Evolutionary conservation across 2,113 vertebrate genomes (phyloP).

Genomic region (Formicarius rufipectus): DNA sequence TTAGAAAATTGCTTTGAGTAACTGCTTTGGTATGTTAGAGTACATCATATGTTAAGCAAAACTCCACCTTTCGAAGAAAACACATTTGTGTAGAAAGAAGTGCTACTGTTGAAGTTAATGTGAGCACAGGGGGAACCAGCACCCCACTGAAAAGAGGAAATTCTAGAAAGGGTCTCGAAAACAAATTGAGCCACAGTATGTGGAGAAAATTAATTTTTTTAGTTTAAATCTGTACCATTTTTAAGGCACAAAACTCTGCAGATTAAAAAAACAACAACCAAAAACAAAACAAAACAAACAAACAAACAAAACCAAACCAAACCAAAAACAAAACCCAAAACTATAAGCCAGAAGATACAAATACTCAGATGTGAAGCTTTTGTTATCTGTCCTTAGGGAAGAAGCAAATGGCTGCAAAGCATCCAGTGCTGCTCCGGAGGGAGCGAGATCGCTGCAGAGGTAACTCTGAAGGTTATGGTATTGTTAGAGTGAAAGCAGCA

Average conservation of each 20-base stretch:
- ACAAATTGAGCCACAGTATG: neutral
- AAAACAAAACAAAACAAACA: too few species aligned
- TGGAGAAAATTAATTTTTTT: neutral
- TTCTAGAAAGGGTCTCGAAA: neutral
- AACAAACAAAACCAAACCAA: too few species aligned
- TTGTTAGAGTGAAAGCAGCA: neutral
- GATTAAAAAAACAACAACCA: neutral
- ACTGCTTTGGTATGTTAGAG: neutral
- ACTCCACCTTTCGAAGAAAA: neutral
- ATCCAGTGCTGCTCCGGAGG: neutral
- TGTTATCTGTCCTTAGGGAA: neutral
- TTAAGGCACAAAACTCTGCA: neutral
- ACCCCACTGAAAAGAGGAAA: neutral
- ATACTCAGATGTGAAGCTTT: neutral
- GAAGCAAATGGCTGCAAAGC: neutral
- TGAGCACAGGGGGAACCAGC: neutral
- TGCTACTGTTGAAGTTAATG: neutral
- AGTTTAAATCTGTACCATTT: neutral
- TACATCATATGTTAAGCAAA: neutral
- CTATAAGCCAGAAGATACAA: neutral
- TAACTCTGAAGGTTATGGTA: neutral
- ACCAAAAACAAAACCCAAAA: too few species aligned
- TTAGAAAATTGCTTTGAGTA: neutral
- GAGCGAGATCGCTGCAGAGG: conserved; percentile 22
- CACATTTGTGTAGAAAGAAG: neutral